These are phyloP conservation scores for Thripadectes ignobilis DNA, from an alignment of 2,797 vertebrate species.

Conservation along the genomic window DNA sequence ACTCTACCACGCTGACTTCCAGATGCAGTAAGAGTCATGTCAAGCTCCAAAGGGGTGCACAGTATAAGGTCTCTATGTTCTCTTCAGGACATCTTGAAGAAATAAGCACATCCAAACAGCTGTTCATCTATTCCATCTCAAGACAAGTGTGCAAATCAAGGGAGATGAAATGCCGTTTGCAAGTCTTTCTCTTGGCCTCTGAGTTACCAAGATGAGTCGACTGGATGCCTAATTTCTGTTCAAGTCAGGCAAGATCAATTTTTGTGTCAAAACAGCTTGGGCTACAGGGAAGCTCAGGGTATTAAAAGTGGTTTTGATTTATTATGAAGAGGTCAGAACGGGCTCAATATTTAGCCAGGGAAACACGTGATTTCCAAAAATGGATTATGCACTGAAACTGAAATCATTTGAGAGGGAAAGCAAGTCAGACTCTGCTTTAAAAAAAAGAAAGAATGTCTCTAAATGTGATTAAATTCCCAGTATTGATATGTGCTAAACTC, in stretches of 20 bases:
- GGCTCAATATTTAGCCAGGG: conserved; percentile 32
- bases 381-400: background rate
- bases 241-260: background rate
- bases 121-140: background rate
- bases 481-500: background rate
- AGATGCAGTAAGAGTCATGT: background rate
- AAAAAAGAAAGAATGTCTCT: background rate
- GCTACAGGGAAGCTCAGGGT: background rate
- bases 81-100: background rate
- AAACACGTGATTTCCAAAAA: background rate
- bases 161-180: background rate
- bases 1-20: background rate
- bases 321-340: background rate
- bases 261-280: background rate
- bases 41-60: background rate
- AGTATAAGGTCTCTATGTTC: background rate
- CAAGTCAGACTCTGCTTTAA: background rate
- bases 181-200: background rate
- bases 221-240: background rate
- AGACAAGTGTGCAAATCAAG: background rate
- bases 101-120: background rate
- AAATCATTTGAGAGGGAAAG: background rate
- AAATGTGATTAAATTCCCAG: background rate
- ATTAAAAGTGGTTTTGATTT: background rate
- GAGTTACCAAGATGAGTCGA: background rate